Percentiles rank a stretch among this genome's conserved stretches.
phyloP scores from a whole-genome alignment of 2,113 vertebrate species.

The Podocnemis expansa region DNA sequence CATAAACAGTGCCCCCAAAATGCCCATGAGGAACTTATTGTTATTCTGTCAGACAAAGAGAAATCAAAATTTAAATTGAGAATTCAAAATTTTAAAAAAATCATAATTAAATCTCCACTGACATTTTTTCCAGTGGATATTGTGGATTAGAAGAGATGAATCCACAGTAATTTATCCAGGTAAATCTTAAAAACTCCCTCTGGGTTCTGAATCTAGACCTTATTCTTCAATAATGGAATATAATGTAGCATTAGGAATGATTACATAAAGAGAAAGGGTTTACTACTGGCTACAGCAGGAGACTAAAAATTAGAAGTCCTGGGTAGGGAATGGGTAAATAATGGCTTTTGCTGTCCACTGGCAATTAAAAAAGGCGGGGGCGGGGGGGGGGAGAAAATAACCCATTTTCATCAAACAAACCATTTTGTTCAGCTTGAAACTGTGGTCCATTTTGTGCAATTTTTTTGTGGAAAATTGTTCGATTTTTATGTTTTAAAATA shows the following conservation, averaged over 20 bases:
- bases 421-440: not conserved
- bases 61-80: not conserved
- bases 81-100: not conserved
- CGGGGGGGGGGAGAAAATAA: not conserved
- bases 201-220: not conserved
- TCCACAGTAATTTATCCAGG: not conserved
- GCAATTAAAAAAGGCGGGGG: not conserved
- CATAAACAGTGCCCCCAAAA: not conserved
- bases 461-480: not conserved
- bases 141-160: not conserved
- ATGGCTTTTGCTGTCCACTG: not conserved
- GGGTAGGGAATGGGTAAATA: not conserved
- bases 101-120: not conserved
- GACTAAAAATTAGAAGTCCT: not conserved
- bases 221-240: not conserved
- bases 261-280: not conserved
- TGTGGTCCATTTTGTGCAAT: not conserved
- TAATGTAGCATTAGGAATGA: not conserved
- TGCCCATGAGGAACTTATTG: not conserved
- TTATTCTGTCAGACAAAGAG: not conserved
- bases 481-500: not conserved
- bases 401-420: not conserved
- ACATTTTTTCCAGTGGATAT: not conserved
- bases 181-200: not conserved
- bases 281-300: not conserved